A percentile compares a stretch with the other conserved stretches of the same genome.
Evolutionary conservation across 2,888 invertebrate species (phyloP).

Genomic region (Chalcosyrphus nemorum): DNA sequence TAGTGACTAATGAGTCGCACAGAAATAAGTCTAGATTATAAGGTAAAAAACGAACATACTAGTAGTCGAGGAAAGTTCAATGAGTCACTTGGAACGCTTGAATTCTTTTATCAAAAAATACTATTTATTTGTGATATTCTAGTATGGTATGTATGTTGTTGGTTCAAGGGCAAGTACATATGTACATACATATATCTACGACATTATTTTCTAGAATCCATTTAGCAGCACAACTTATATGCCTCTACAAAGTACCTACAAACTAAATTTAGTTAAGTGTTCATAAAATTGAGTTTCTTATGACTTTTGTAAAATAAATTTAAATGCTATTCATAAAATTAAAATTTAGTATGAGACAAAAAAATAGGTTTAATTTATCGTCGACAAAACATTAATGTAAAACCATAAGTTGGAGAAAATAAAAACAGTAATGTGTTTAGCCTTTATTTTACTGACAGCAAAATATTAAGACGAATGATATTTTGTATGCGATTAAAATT

Average conservation of each 20-base stretch:
- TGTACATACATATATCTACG: too few species aligned
- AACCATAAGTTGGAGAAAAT: too few species aligned
- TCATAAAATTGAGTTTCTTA: background rate
- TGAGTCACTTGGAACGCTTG: constrained; percentile 16
- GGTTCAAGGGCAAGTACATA: background rate
- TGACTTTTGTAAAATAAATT: background rate
- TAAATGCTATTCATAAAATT: background rate
- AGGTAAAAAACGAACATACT: background rate
- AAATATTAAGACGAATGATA: too few species aligned
- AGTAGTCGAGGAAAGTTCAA: background rate
- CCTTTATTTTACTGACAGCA: too few species aligned
- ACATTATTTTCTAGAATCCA: background rate
- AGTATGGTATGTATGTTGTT: background rate
- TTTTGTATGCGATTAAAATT: too few species aligned
- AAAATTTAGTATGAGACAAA: too few species aligned
- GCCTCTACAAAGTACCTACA: background rate
- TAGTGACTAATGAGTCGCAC: constrained; percentile 20
- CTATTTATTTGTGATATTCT: background rate
- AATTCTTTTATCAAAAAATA: background rate
- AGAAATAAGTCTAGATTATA: background rate
- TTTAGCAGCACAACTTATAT: background rate
- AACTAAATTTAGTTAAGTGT: background rate
- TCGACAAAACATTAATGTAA: too few species aligned
- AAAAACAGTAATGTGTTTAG: too few species aligned
- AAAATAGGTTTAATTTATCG: too few species aligned